Conservation (phyloP, 2,797 vertebrate genomes). For the Neomorphus geoffroyi region DNA sequence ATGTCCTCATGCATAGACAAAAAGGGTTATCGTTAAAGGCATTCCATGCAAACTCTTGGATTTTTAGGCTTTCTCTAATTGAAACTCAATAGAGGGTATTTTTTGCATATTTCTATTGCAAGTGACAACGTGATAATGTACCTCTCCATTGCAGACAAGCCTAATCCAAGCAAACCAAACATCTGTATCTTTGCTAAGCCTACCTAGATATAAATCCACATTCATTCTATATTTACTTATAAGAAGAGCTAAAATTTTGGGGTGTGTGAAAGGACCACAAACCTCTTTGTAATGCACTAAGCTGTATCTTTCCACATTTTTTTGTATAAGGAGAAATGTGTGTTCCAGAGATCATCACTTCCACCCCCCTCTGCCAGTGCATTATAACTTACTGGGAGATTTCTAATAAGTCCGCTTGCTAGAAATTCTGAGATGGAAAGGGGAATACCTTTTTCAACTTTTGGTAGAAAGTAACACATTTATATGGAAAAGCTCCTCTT, state of each 20-base stretch:
- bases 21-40: background rate
- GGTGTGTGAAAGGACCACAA: background rate
- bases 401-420: background rate
- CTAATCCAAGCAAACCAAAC: background rate
- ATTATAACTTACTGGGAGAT: background rate
- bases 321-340: background rate
- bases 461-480: background rate
- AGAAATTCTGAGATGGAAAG: background rate
- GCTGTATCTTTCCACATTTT: background rate
- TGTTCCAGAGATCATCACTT: background rate
- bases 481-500: background rate
- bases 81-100: background rate
- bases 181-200: background rate
- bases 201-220: background rate
- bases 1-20: background rate
- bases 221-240: background rate
- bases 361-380: background rate
- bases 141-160: background rate
- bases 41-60: background rate
- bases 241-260: background rate
- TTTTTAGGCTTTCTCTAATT: background rate
- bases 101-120: background rate
- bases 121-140: background rate
- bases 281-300: background rate
- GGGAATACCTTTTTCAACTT: background rate